Conservation (phyloP, 2,113 vertebrate species). For the Mohoua ochrocephala region DNA sequence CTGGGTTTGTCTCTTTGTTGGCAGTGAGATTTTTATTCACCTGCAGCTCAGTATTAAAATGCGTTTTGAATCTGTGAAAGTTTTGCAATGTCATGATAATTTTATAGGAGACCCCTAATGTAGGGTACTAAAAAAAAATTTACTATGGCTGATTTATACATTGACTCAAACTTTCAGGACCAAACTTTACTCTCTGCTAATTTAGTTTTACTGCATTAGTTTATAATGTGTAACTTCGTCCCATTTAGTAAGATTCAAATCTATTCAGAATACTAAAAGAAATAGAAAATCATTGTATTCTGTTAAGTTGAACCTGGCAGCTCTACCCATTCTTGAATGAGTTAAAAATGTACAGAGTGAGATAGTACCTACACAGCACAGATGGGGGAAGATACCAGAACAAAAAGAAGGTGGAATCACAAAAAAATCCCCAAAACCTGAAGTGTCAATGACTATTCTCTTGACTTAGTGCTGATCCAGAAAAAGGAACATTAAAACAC, state of each 20-base stretch:
- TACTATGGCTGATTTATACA: neutral
- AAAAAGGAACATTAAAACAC: neutral
- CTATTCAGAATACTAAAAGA: neutral
- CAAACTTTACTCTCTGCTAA: neutral
- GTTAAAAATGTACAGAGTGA: neutral
- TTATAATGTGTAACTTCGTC: neutral
- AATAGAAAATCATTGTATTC: neutral
- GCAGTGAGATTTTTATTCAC: neutral
- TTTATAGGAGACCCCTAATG: fast-evolving
- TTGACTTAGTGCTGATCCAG: neutral
- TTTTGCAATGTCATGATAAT: neutral
- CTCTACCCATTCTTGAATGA: neutral
- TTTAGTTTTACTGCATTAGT: neutral
- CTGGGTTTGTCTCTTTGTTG: neutral
- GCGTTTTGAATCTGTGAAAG: neutral
- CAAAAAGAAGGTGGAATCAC: neutral
- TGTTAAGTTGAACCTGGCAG: neutral
- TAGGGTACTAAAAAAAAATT: neutral
- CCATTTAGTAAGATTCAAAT: neutral
- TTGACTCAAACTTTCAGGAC: neutral
- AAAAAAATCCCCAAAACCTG: neutral
- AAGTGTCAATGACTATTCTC: neutral
- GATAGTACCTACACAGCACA: neutral
- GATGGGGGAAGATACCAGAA: neutral
- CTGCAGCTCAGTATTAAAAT: neutral